These are phyloP conservation scores for Felis chaus DNA, from an alignment of 2,113 vertebrate genomes.

Conservation along the genomic window DNA sequence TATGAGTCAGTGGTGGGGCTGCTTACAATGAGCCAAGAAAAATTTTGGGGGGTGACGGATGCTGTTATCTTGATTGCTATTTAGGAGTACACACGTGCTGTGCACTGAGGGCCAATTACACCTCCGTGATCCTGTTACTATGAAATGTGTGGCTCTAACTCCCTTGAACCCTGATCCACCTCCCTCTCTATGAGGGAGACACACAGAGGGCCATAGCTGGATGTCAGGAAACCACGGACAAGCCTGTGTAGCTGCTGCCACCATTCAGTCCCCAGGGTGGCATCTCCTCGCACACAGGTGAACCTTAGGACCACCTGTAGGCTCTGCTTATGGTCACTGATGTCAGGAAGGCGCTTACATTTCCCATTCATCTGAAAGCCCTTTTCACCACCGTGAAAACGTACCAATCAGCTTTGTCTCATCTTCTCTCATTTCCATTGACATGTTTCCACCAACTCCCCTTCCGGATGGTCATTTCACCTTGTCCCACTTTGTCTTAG, in stretches of 20 bases:
- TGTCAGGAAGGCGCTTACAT: neutral
- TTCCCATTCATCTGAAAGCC: neutral
- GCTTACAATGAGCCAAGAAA: neutral
- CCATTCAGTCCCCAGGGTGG: neutral
- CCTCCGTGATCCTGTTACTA: neutral
- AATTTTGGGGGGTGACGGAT: neutral
- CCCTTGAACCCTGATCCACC: no score
- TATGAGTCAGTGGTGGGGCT: neutral
- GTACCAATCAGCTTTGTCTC: neutral
- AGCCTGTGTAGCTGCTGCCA: accelerated
- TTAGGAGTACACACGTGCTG: neutral
- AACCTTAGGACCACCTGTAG: accelerated
- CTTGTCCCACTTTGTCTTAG: neutral
- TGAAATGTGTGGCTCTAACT: neutral
- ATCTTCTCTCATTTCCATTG: neutral
- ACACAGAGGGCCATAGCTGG: accelerated
- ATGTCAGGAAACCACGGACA: no score
- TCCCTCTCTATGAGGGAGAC: neutral
- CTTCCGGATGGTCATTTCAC: neutral
- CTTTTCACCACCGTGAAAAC: neutral
- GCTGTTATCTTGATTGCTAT: accelerated
- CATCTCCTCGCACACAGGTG: neutral
- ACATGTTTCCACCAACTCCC: neutral
- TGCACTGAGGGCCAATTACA: no score
- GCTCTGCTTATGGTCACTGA: neutral